Percentiles rank a stretch among this genome's conserved stretches.
Evolutionary conservation across 2,888 invertebrate species (phyloP).

Genomic region (Notodonta ziczac): DNA sequence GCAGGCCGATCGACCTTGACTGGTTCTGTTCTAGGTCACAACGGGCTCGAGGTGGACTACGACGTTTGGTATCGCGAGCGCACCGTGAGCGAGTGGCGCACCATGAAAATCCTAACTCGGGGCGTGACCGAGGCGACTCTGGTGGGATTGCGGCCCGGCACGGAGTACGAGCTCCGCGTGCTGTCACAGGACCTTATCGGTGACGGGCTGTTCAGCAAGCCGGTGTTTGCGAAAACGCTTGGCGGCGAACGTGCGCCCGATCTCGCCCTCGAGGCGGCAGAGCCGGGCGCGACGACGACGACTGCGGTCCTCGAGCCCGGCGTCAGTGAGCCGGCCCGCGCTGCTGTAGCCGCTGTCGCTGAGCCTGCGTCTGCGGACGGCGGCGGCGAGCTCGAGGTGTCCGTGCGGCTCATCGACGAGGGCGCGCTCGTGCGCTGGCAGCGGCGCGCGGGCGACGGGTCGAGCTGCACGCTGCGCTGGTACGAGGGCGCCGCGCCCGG

Average conservation of each 20-base stretch:
- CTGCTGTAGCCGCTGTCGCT: slow-evolving; percentile 28
- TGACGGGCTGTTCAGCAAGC: slow-evolving; percentile 95
- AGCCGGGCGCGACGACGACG: slow-evolving; percentile 14
- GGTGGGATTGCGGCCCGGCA: slow-evolving; percentile 88
- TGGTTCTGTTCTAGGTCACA: slow-evolving; percentile 84
- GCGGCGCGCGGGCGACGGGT: slow-evolving; percentile 84
- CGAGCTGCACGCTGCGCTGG: slow-evolving; percentile 89
- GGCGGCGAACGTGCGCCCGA: slow-evolving; percentile 39
- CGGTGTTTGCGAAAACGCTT: slow-evolving; percentile 90
- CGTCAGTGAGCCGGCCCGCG: slow-evolving; percentile 40
- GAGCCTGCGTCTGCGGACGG: slow-evolving; percentile 70
- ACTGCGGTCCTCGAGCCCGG: slow-evolving; percentile 24
- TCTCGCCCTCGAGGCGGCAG: slow-evolving; percentile 14
- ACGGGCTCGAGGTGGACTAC: slow-evolving; percentile 91
- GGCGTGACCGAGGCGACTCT: slow-evolving; percentile 91
- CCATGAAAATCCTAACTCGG: slow-evolving; percentile 89
- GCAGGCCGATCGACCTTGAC: not conserved
- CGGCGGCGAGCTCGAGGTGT: slow-evolving; percentile 87
- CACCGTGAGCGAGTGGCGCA: slow-evolving; percentile 92
- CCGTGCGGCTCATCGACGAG: slow-evolving; percentile 88
- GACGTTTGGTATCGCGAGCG: slow-evolving; percentile 93
- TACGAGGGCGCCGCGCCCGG: slow-evolving; percentile 86
- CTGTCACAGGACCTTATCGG: slow-evolving; percentile 93
- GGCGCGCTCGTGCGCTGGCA: slow-evolving; percentile 92
- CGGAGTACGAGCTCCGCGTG: slow-evolving; percentile 96